phyloP scores from a whole-genome alignment of 2,888 invertebrate genomes.

The Drosophila peninsularis region DNA sequence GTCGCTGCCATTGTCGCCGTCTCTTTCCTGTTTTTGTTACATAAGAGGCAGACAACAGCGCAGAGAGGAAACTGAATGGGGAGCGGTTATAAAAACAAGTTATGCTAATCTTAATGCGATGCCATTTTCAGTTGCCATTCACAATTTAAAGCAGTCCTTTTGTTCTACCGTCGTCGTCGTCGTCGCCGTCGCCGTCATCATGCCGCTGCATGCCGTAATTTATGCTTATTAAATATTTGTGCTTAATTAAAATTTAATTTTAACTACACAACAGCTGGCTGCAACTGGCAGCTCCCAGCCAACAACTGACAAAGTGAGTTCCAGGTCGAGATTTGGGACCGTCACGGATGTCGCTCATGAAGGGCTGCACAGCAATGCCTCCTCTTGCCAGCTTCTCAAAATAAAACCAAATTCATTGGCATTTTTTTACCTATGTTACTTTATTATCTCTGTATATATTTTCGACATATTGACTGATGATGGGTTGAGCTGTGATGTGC shows the following conservation, averaged over 20 bases:
- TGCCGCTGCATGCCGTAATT: slow-evolving; percentile 49
- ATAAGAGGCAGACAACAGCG: slow-evolving; percentile 27
- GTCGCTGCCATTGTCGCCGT: slow-evolving; percentile 33
- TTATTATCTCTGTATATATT: not conserved
- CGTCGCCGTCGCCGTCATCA: not conserved
- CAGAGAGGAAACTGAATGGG: slow-evolving; percentile 8
- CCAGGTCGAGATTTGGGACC: slow-evolving; percentile 6
- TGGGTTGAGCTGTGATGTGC: not conserved
- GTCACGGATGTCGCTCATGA: slow-evolving; percentile 1
- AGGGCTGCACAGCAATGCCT: not conserved
- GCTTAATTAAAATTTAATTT: slow-evolving; percentile 70
- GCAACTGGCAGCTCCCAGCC: slow-evolving; percentile 10
- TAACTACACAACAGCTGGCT: slow-evolving; percentile 30
- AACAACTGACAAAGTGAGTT: slow-evolving; percentile 27
- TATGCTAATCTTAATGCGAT: slow-evolving; percentile 73
- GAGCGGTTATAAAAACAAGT: slow-evolving; percentile 57
- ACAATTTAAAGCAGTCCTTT: slow-evolving; percentile 55
- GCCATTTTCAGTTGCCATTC: slow-evolving; percentile 56
- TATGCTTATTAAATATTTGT: slow-evolving; percentile 75
- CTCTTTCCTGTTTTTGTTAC: slow-evolving; percentile 49
- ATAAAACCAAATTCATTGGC: not conserved
- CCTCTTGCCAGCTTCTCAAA: not conserved
- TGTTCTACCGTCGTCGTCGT: slow-evolving; percentile 37
- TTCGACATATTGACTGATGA: not conserved
- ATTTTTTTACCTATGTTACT: not conserved